Conservation (phyloP, 2,888 invertebrate genomes). For the Dichetophora obliterata region DNA sequence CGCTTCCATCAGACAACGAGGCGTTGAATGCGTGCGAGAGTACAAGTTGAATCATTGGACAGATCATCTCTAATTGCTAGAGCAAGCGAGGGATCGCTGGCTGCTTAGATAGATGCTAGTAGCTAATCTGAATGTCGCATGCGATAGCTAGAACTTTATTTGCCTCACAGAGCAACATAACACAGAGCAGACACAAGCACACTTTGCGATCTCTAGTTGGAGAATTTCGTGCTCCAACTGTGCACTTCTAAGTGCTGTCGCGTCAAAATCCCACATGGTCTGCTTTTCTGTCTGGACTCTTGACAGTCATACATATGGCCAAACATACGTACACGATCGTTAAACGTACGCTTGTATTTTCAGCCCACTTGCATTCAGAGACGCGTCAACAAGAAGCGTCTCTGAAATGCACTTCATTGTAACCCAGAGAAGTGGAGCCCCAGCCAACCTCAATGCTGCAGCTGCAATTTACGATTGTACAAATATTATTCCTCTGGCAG, state of each 20-base stretch:
- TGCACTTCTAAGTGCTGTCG: conserved; percentile 53
- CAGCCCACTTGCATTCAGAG: conserved; percentile 45
- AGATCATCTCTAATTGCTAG: conserved; percentile 37
- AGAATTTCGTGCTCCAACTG: not conserved
- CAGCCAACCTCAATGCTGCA: conserved; percentile 45
- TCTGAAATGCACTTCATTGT: not conserved
- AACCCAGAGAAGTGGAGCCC: not conserved
- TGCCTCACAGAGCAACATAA: not conserved
- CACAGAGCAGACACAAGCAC: not conserved
- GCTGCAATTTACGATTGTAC: conserved; percentile 58
- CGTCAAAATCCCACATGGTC: conserved; percentile 63
- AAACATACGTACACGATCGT: not conserved
- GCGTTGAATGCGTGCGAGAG: not conserved
- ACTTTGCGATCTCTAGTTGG: not conserved
- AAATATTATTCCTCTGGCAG: conserved; percentile 63
- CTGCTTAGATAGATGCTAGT: conserved; percentile 37
- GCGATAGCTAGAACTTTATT: conserved; percentile 41
- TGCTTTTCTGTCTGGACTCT: conserved; percentile 17
- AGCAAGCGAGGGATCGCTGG: not conserved
- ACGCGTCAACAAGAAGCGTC: conserved; percentile 12
- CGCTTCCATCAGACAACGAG: conserved; percentile 17
- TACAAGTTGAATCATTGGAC: conserved; percentile 34
- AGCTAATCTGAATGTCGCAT: conserved; percentile 52
- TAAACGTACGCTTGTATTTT: conserved; percentile 35
- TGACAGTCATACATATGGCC: not conserved